These are phyloP conservation scores for Rousettus madagascariensis DNA, from an alignment of 2,797 vertebrate genomes.

Conservation along the genomic window DNA sequence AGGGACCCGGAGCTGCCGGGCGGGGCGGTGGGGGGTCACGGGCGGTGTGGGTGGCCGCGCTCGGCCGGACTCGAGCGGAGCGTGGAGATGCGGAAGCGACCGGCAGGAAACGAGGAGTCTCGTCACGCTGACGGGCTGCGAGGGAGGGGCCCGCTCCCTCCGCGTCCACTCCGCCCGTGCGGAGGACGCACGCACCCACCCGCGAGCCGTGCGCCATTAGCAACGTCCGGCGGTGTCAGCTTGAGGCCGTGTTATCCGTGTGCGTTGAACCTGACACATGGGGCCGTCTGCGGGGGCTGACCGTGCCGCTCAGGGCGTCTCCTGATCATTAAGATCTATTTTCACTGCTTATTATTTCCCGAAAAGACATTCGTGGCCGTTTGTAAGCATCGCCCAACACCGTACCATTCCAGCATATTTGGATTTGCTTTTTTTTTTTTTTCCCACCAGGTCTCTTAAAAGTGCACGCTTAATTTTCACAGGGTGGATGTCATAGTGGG, in stretches of 20 bases:
- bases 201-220: accelerated
- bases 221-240: accelerated
- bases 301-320: not conserved
- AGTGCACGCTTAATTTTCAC: too few species aligned
- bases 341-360: not conserved
- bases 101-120: not conserved
- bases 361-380: not conserved
- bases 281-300: too few species aligned
- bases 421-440: not conserved
- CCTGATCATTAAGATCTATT: not conserved
- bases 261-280: not conserved
- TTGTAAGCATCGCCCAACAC: not conserved
- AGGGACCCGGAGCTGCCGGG: accelerated
- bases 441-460: not conserved
- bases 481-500: not conserved
- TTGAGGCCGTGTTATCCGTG: not conserved
- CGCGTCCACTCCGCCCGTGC: accelerated
- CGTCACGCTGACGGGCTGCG: accelerated
- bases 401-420: not conserved
- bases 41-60: accelerated
- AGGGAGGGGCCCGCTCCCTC: not conserved
- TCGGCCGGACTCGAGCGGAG: not conserved
- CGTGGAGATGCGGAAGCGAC: not conserved
- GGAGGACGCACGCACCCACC: not conserved
- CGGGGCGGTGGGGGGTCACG: accelerated